Evolutionary conservation across 1,140 invertebrate species (phyloP).

Genomic region (Rhyacophila brunnea): DNA sequence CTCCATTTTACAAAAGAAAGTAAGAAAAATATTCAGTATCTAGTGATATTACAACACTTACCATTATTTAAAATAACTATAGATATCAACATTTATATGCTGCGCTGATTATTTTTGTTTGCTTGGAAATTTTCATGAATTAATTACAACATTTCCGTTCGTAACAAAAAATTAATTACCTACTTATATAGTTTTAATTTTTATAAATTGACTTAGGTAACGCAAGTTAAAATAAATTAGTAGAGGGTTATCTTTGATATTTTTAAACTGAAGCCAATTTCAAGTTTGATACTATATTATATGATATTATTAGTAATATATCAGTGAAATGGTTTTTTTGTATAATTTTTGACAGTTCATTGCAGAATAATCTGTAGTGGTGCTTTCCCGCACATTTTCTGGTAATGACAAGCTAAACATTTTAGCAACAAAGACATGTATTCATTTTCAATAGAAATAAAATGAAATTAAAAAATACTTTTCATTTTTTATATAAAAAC

Average conservation of each 20-base stretch:
- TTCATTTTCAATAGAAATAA: constrained; percentile 37
- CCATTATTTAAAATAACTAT: constrained; percentile 21
- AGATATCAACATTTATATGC: constrained; percentile 19
- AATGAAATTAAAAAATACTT: constrained; percentile 32
- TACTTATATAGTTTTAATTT: constrained; percentile 7
- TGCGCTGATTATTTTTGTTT: constrained; percentile 4
- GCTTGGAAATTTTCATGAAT: constrained; percentile 1
- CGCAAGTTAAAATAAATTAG: constrained; percentile 2
- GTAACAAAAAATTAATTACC: too few species aligned
- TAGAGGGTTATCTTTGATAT: constrained; percentile 13
- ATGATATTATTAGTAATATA: too few species aligned
- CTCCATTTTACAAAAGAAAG: constrained; percentile 2
- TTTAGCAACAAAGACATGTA: constrained; percentile 35
- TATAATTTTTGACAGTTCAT: constrained; percentile 2
- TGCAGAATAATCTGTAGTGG: constrained; percentile 31
- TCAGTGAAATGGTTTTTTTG: constrained; percentile 7
- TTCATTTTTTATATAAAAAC: constrained; percentile 15
- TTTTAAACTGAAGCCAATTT: constrained; percentile 23
- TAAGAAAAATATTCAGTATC: constrained; percentile 1
- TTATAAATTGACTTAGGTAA: not conserved
- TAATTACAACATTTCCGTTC: not conserved
- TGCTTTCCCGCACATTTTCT: constrained; percentile 37
- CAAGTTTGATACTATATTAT: constrained; percentile 12
- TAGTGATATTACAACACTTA: constrained; percentile 20
- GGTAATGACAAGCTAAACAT: constrained; percentile 33